A percentile compares a stretch with the other conserved stretches of the same genome.
These are phyloP conservation scores for Syngnathus scovelli DNA, from an alignment of 2,113 vertebrate species.

Conservation along the genomic window DNA sequence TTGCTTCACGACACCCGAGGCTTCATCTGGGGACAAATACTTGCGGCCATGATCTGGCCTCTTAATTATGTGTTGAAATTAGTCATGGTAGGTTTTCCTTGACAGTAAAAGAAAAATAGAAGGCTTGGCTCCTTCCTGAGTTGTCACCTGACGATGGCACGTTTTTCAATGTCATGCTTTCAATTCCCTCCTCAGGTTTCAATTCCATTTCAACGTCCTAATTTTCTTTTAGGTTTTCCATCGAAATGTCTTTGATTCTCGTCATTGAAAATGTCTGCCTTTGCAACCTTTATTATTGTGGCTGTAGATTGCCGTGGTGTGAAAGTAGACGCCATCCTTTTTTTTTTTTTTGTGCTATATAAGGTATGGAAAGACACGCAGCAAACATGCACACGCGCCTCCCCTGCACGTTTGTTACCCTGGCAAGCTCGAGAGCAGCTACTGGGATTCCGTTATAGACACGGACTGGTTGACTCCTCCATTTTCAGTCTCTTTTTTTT, in stretches of 20 bases:
- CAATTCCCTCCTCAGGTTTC: not conserved
- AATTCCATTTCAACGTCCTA: not conserved
- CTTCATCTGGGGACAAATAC: not conserved
- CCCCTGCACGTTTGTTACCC: not conserved
- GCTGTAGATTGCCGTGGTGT: too few species aligned
- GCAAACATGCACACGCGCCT: not conserved
- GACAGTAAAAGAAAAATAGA: not conserved
- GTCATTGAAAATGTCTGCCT: not conserved
- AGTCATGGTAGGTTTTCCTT: not conserved
- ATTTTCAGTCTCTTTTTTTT: not conserved
- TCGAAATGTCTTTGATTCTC: not conserved
- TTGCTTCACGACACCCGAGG: not conserved
- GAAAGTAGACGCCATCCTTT: not conserved
- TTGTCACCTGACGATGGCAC: too few species aligned
- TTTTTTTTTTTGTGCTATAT: not conserved
- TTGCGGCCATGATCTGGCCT: not conserved
- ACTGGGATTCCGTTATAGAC: not conserved
- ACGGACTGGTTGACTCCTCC: not conserved
- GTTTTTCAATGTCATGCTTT: not conserved
- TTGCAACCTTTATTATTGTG: not conserved
- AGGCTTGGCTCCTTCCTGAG: not conserved
- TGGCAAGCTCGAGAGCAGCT: not conserved
- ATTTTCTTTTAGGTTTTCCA: not conserved
- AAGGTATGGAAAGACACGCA: not conserved
- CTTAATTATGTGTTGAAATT: not conserved